Conservation (phyloP, 1,140 invertebrate species). For the Drosophila punjabiensis region DNA sequence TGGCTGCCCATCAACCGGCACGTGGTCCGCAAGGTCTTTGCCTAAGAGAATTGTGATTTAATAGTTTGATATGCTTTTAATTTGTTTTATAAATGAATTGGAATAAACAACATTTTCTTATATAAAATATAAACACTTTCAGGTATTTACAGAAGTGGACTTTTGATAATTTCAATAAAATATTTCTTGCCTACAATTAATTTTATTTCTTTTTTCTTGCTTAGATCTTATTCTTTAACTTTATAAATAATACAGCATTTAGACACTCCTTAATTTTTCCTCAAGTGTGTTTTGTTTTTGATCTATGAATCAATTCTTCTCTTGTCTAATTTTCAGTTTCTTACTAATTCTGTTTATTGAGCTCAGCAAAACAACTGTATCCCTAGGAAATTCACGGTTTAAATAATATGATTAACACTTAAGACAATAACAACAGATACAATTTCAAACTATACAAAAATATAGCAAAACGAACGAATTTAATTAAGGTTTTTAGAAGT, state of each 20-base stretch:
- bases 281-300: not conserved
- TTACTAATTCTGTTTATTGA: not conserved
- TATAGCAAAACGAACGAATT: not conserved
- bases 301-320: not conserved
- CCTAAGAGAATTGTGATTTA: conserved; percentile 38
- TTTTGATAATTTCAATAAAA: not conserved
- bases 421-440: not conserved
- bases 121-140: not conserved
- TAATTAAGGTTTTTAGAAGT: not conserved
- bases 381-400: not conserved
- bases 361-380: too few species aligned
- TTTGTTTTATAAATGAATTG: conserved; percentile 15
- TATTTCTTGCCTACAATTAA: not conserved
- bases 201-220: not conserved
- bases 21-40: conserved; percentile 69
- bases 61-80: not conserved
- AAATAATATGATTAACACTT: not conserved
- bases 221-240: not conserved
- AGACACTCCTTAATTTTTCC: not conserved
- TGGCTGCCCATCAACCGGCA: conserved; percentile 81
- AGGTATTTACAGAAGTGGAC: not conserved
- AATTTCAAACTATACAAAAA: not conserved
- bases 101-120: conserved; percentile 4
- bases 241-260: not conserved
- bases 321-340: not conserved